Evolutionary conservation across 2,797 vertebrate genomes (phyloP).

Genomic region (Cossypha caffra): DNA sequence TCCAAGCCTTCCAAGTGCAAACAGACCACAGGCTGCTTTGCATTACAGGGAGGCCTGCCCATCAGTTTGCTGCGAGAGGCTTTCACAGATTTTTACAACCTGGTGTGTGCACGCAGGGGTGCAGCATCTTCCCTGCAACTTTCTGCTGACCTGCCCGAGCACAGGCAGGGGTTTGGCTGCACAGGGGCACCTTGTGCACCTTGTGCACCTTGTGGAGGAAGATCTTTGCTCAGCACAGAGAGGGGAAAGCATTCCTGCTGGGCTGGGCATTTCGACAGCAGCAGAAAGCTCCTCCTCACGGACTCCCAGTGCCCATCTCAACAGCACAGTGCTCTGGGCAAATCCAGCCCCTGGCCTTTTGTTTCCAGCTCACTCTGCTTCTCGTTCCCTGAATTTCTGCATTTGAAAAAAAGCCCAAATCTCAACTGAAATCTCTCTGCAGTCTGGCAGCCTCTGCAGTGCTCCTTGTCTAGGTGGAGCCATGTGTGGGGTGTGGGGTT

Average conservation of each 20-base stretch:
- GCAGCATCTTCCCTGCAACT: neutral
- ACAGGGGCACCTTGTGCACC: neutral
- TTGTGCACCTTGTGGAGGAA: neutral
- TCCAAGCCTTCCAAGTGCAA: conserved; percentile 53
- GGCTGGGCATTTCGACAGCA: neutral
- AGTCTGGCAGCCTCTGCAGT: neutral
- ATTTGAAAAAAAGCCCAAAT: conserved; percentile 1
- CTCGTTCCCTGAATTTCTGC: neutral
- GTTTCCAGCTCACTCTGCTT: neutral
- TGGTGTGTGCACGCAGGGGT: neutral
- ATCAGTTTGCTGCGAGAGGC: conserved; percentile 39
- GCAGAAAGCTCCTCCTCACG: neutral
- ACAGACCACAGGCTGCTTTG: conserved; percentile 55
- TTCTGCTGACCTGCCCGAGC: neutral
- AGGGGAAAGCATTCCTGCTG: accelerated
- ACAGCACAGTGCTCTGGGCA: neutral
- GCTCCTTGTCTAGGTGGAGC: neutral
- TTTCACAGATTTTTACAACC: conserved; percentile 36
- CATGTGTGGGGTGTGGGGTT: neutral
- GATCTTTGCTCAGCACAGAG: neutral
- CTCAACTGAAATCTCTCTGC: neutral
- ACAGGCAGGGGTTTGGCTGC: neutral
- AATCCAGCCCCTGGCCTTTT: neutral
- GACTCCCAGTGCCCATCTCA: neutral
- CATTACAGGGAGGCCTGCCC: conserved; percentile 39